Base-by-base conservation (phyloP, 1,140 invertebrate genomes). In the Ceratosolen fusciceps region DNA sequence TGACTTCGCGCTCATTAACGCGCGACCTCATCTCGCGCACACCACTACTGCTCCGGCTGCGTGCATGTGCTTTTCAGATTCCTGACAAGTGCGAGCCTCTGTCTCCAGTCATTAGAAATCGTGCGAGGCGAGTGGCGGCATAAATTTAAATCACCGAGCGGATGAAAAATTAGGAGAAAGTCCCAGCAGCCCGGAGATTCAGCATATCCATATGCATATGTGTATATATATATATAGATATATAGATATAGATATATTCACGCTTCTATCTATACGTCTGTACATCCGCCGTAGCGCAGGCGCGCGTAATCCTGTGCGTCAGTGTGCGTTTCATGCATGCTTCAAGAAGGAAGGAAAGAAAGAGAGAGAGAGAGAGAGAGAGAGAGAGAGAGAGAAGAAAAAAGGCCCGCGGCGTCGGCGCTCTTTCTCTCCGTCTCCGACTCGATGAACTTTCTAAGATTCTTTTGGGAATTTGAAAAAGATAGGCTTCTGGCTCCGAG, bases 81-180 rank as follows among this genome's bases (percentile, higher is more conserved):
- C 31, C 7, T 34, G 26, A 16, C n/a, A 34, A 62, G 31, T 65
- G 29, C 10, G 14, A n/a, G 29, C 54, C 2, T 7, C n/a, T 19
- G 29, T 34, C 8, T 4, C 16, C 21, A 10, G 31, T 4, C 60
- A 37, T 65, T 65, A 65, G 60, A 65, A 65, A 65, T 65, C 60
- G 60, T 37, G 10, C 3, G 14, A 4, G 19, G 12, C 29, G 60
- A 65, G 31, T 31, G 24, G n/a, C 67, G 39, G n/a, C 67, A 24
- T 43, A 24, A 49, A 70, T 47, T 70, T 70, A 29, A 68, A 47
- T 70, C 12, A n/a, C 39, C n/a, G 39, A 4, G 39, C 9, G 12
- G 39, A 5, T 47, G 39, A 70, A 70, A 70, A 70, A 70, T 70
- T 29, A 19, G 67, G 67, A 70, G 67, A 70, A 70, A 70, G 67